Base-by-base conservation (phyloP, 2,888 invertebrate species). In the Serrognathus titanus region DNA sequence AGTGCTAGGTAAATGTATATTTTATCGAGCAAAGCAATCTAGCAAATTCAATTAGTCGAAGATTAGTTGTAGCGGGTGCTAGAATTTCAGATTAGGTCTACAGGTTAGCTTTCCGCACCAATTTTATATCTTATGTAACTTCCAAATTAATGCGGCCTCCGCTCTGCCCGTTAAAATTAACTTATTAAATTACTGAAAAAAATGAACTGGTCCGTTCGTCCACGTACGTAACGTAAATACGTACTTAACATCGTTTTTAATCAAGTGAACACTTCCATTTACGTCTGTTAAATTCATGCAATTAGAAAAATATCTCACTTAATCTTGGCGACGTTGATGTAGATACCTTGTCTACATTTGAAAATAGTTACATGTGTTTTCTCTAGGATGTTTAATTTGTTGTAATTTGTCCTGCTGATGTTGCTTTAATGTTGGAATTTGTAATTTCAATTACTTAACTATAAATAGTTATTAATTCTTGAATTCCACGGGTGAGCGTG, bases 11-110 rank as follows among this genome's bases (percentile, higher is more conserved):
- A 74, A 75, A 75, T 75, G 75, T 76, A 76, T 75, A 75, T 75
- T 76, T 75, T 75, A 75, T 75, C 75, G 75, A 70, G 74, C 70
- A 74, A 73, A 75, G 76, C 75, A 76, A 76, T 75, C 75, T 76
- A 76, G 75, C 73, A 74, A 76, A 76, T 76, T 75, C 75, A 76
- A 75, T 76, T 76, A 75, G 76, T 71, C 69, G 71, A 76, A 75
- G 76, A 76, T 76, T 76, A 76, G 75, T 75, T 72, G 73, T 68
- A 68, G 66, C 63, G 66, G 64, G 66, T 63, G 65, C 65, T 65
- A 65, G 65, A 67, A 67, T 66, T 67, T 64, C 66, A 67, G 66
- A 68, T 68, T 66, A 67, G 68, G 64, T 64, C 62, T 63, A 63
- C 60, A 11, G 43, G 43, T 43, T 43, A 16, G 43, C 43, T 43